Evolutionary conservation across 2,888 invertebrate species (phyloP).

Genomic region (Nephrotoma appendiculata): DNA sequence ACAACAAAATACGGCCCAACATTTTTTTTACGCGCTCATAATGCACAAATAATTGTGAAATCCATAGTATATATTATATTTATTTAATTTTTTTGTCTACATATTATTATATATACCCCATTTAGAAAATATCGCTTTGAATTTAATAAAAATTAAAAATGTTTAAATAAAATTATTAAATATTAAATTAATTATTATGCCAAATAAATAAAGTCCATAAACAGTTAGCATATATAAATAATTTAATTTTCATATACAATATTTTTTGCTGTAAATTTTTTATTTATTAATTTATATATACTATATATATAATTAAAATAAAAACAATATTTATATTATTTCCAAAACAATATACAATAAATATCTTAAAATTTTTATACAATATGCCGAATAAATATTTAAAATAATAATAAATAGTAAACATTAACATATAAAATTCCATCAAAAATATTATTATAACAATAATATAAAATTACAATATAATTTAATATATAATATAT

Average conservation of each 20-base stretch:
- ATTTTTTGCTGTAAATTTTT: neutral
- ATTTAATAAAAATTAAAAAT: neutral
- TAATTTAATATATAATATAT: neutral
- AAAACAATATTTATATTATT: neutral
- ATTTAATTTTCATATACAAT: neutral
- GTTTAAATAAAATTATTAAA: neutral
- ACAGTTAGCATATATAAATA: neutral
- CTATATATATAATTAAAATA: neutral
- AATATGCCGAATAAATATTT: neutral
- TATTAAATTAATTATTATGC: neutral
- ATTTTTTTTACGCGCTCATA: too few relatives aligned
- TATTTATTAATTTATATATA: neutral
- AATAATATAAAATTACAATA: neutral
- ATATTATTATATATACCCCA: neutral
- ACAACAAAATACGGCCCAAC: too few relatives aligned
- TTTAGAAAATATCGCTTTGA: slow-evolving; percentile 1
- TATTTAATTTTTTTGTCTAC: neutral
- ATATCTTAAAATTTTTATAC: neutral
- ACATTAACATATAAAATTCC: neutral
- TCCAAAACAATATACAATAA: neutral
- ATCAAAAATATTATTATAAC: neutral
- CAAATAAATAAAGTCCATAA: too few relatives aligned
- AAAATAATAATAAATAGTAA: neutral
- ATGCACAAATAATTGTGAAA: too few relatives aligned
- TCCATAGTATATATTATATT: neutral